A percentile compares a stretch with the other conserved stretches of the same genome.
Evolutionary conservation across 2,797 vertebrate genomes (phyloP).

Genomic region (Macroramphosus scolopax): DNA sequence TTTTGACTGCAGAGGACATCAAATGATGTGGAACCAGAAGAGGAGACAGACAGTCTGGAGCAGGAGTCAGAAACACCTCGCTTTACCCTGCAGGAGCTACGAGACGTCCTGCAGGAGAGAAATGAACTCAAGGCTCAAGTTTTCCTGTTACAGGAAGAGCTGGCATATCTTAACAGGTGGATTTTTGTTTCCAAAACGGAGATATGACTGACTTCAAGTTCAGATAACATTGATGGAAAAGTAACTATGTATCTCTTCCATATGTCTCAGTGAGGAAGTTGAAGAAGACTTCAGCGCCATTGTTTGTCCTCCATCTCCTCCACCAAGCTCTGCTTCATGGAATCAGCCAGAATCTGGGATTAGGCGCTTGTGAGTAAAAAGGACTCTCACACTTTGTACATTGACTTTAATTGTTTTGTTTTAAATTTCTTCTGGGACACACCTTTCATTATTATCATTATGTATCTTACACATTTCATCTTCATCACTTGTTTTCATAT

Average conservation of each 20-base stretch:
- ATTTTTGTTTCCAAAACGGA: background rate
- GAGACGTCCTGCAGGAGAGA: constrained; percentile 89
- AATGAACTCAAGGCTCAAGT: constrained; percentile 92
- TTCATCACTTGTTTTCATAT: too few species aligned
- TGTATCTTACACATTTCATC: too few species aligned
- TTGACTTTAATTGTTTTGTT: too few species aligned
- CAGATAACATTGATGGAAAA: background rate
- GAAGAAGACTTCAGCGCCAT: constrained; percentile 79
- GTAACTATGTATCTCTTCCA: background rate
- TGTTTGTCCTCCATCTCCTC: constrained; percentile 56
- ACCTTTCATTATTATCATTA: too few species aligned
- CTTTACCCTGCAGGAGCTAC: constrained; percentile 92
- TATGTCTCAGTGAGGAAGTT: constrained; percentile 81
- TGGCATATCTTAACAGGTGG: constrained; percentile 89
- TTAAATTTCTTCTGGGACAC: too few species aligned
- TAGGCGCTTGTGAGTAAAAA: constrained; percentile 87
- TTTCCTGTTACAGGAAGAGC: constrained; percentile 90
- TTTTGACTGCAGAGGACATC: constrained; percentile 62
- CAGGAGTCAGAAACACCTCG: constrained; percentile 83
- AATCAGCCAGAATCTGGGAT: constrained; percentile 90
- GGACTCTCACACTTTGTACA: background rate
- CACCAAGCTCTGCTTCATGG: constrained; percentile 59
- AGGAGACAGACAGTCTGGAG: constrained; percentile 62
- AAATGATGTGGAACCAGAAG: constrained; percentile 57
- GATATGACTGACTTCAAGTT: background rate